phyloP scores from a whole-genome alignment of 2,113 vertebrate genomes.

The Percina caprodes region DNA sequence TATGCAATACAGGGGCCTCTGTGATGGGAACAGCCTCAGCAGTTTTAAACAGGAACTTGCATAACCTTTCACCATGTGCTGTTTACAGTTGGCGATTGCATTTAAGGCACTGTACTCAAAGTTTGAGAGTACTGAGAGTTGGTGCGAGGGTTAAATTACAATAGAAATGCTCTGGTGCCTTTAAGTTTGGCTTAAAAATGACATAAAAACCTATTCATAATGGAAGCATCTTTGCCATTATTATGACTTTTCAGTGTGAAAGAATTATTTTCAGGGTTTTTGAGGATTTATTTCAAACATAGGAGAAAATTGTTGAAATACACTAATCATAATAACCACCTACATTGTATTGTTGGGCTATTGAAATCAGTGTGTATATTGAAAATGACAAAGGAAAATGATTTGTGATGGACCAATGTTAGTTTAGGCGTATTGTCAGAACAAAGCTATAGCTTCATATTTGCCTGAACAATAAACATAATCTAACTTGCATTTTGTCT shows the following conservation, averaged over 20 bases:
- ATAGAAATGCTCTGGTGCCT: not conserved
- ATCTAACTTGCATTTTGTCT: not conserved
- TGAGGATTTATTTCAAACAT: not conserved
- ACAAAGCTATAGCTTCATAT: not conserved
- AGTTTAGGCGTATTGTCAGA: not conserved
- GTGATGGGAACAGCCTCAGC: constrained; percentile 21
- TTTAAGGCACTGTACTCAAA: not conserved
- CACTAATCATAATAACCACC: not conserved
- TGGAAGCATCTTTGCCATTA: not conserved
- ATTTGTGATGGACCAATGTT: not conserved
- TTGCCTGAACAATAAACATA: not conserved
- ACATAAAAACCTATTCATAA: no score
- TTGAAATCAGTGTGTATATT: not conserved
- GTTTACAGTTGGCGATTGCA: constrained; percentile 1
- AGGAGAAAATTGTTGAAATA: not conserved
- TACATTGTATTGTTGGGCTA: no score
- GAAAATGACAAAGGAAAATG: not conserved
- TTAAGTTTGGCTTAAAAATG: not conserved
- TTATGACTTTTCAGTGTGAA: not conserved
- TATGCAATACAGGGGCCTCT: not conserved
- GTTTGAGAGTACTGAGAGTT: not conserved
- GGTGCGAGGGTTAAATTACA: not conserved
- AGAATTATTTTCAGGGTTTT: not conserved
- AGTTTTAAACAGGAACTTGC: constrained; percentile 63
- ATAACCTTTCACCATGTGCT: constrained; percentile 40